Conservation (phyloP, 2,888 invertebrate species). For the Erebia aethiops region DNA sequence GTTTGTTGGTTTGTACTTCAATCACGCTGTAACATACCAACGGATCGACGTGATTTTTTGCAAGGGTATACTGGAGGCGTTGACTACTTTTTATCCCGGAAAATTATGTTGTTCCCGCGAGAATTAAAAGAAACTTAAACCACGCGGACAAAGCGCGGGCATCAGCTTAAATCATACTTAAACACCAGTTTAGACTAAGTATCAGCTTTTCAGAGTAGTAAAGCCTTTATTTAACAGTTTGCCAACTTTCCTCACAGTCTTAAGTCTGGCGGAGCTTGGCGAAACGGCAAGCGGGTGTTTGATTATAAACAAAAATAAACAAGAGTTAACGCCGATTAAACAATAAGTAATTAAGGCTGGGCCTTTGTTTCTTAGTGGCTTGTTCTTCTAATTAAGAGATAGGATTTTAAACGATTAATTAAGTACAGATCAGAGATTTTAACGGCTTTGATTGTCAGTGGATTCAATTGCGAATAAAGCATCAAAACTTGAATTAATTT, state of each 20-base stretch:
- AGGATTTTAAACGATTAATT: neutral
- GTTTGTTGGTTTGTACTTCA: too few relatives aligned
- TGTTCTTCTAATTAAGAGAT: constrained; percentile 13
- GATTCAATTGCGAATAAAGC: neutral
- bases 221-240: neutral
- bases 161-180: too few relatives aligned
- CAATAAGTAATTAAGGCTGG: constrained; percentile 24
- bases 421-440: neutral
- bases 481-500: neutral
- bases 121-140: too few relatives aligned
- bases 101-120: too few relatives aligned
- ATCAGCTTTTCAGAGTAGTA: neutral
- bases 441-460: neutral
- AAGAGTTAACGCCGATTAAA: constrained; percentile 17
- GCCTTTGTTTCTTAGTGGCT: constrained; percentile 21
- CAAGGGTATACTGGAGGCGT: too few relatives aligned
- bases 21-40: too few relatives aligned
- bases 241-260: neutral
- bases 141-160: too few relatives aligned
- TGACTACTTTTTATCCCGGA: too few relatives aligned
- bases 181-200: too few relatives aligned
- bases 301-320: constrained; percentile 30
- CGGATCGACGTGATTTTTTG: too few relatives aligned
- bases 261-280: too few relatives aligned
- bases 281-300: neutral